Conservation (phyloP, 2,113 vertebrate genomes). For the Bombycilla garrulus region DNA sequence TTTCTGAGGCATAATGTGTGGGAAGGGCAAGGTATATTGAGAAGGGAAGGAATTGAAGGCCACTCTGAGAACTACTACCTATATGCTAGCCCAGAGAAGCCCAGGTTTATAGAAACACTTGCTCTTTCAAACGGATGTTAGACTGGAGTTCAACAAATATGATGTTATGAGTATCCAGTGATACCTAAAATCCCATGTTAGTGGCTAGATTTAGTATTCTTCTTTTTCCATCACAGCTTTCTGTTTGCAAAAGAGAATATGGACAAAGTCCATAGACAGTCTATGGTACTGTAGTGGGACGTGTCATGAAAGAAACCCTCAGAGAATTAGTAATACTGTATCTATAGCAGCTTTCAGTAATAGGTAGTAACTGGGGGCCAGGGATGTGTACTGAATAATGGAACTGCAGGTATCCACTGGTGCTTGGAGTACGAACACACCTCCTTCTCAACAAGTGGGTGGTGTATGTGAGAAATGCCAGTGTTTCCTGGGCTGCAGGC, state of each 20-base stretch:
- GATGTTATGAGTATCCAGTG: neutral
- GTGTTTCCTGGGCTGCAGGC: neutral
- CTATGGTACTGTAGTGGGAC: neutral
- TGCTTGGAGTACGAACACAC: neutral
- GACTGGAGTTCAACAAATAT: neutral
- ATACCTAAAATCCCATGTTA: neutral
- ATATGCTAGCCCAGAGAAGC: neutral
- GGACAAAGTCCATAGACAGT: neutral
- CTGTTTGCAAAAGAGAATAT: neutral
- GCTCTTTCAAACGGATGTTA: neutral
- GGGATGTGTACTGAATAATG: neutral
- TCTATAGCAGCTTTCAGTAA: neutral
- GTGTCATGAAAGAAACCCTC: neutral
- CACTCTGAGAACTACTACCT: neutral
- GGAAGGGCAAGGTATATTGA: neutral
- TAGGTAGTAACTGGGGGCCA: neutral
- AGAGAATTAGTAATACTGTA: neutral
- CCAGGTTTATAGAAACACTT: neutral
- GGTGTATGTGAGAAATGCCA: neutral
- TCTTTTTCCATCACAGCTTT: neutral
- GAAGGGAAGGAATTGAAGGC: neutral
- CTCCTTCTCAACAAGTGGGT: neutral
- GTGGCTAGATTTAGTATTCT: neutral
- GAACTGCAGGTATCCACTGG: neutral
- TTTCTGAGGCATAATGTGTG: neutral